Evolutionary conservation across 2,797 vertebrate genomes (phyloP).

Genomic region (Coccyzus lansbergi): DNA sequence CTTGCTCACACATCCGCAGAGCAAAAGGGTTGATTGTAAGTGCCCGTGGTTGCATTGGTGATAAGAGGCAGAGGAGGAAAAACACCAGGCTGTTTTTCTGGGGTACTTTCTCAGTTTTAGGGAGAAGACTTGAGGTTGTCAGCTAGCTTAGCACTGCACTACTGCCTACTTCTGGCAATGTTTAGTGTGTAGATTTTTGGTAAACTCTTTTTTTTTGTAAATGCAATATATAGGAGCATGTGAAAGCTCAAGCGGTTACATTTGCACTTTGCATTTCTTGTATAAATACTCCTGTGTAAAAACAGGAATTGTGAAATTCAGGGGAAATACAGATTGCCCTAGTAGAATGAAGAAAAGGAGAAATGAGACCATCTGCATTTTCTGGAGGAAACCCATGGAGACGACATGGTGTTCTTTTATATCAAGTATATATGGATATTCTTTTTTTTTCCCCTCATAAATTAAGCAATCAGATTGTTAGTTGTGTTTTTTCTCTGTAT

Average conservation of each 20-base stretch:
- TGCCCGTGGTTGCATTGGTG: neutral
- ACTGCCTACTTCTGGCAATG: neutral
- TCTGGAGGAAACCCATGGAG: neutral
- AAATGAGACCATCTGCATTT: neutral
- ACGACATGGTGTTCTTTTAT: neutral
- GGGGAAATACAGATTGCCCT: neutral
- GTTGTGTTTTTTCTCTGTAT: neutral
- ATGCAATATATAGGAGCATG: rapidly evolving
- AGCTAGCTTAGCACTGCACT: neutral
- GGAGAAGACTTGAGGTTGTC: neutral
- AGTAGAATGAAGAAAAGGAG: neutral
- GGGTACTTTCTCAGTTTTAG: neutral
- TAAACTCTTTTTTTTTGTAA: neutral
- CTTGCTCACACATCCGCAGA: neutral
- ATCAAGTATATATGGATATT: neutral
- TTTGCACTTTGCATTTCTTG: neutral
- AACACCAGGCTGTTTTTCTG: neutral
- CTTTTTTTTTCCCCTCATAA: neutral
- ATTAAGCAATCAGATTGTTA: neutral
- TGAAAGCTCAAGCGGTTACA: rapidly evolving
- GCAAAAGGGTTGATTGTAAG: neutral
- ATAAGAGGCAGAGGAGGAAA: neutral
- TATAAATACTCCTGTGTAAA: neutral
- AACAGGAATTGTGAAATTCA: neutral
- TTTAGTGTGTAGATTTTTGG: neutral